A percentile compares a stretch with the other conserved stretches of the same genome.
Conservation (phyloP, 2,113 vertebrate species). For the Gnathonemus longibarbis region DNA sequence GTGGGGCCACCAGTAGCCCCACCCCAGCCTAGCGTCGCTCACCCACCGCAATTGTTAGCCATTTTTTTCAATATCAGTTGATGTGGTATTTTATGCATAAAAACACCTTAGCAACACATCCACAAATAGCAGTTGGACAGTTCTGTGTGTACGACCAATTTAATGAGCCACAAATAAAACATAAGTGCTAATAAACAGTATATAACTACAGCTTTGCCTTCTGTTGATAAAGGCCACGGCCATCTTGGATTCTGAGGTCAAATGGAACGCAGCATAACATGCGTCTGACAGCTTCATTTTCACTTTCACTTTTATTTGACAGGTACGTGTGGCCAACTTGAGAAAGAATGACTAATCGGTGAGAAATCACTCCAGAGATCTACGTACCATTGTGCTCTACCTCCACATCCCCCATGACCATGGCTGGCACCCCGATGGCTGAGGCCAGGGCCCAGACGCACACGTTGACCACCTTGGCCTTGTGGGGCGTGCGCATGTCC, state of each 20-base stretch:
- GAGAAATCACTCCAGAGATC: not conserved
- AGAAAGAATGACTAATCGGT: not conserved
- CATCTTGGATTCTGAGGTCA: not conserved
- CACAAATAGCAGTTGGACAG: not conserved
- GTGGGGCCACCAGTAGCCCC: too few relatives aligned
- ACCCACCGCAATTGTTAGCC: not conserved
- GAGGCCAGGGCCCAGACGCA: constrained; percentile 92
- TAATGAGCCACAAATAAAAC: not conserved
- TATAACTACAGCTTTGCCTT: not conserved
- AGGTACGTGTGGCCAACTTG: not conserved
- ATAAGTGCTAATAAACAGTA: not conserved
- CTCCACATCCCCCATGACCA: constrained; percentile 84
- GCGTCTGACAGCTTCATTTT: not conserved
- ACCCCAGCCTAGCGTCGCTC: too few relatives aligned
- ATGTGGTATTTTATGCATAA: not conserved
- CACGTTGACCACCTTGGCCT: constrained; percentile 90
- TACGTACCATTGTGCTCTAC: constrained; percentile 64
- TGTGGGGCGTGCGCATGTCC: constrained; percentile 80
- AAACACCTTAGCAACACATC: not conserved
- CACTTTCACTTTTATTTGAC: not conserved
- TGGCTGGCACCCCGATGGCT: constrained; percentile 82
- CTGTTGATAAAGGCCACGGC: not conserved
- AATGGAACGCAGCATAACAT: not conserved
- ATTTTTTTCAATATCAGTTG: not conserved
- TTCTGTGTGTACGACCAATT: not conserved